phyloP scores from a whole-genome alignment of 2,888 invertebrate genomes.

The Dioctria rufipes region DNA sequence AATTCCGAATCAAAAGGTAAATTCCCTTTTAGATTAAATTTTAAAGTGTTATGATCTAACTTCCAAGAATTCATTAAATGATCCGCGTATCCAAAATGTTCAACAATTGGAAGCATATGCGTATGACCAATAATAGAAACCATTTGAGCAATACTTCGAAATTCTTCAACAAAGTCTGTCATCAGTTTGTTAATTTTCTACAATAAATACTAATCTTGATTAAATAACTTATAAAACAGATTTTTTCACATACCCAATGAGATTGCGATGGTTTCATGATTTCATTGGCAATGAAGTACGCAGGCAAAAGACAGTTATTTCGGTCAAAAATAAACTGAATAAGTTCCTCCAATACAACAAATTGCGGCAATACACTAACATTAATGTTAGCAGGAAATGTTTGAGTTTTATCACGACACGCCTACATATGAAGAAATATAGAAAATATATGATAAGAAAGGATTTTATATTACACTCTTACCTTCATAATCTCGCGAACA shows the following conservation, averaged over 20 bases:
- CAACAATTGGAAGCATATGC: slow-evolving; percentile 93
- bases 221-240: neutral
- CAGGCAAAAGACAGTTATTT: slow-evolving; percentile 91
- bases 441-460: neutral
- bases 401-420: slow-evolving; percentile 90
- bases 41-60: slow-evolving; percentile 86
- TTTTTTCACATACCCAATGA: slow-evolving; percentile 84
- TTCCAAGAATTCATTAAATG: slow-evolving; percentile 95
- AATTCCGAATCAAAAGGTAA: slow-evolving; percentile 92
- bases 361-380: slow-evolving; percentile 85
- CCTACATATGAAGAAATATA: slow-evolving; percentile 70
- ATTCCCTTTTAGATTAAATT: slow-evolving; percentile 78
- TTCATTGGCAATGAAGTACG: slow-evolving; percentile 96
- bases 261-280: slow-evolving; percentile 82
- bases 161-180: slow-evolving; percentile 92
- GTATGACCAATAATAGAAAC: slow-evolving; percentile 93
- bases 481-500: slow-evolving; percentile 93
- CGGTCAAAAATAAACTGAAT: slow-evolving; percentile 93
- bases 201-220: slow-evolving; percentile 64
- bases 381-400: slow-evolving; percentile 85
- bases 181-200: slow-evolving; percentile 89
- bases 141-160: slow-evolving; percentile 95
- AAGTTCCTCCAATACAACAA: slow-evolving; percentile 85
- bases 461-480: slow-evolving; percentile 62
- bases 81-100: slow-evolving; percentile 92